Evolutionary conservation across 2,888 invertebrate species (phyloP).

Genomic region (Drosophila vallismaia): DNA sequence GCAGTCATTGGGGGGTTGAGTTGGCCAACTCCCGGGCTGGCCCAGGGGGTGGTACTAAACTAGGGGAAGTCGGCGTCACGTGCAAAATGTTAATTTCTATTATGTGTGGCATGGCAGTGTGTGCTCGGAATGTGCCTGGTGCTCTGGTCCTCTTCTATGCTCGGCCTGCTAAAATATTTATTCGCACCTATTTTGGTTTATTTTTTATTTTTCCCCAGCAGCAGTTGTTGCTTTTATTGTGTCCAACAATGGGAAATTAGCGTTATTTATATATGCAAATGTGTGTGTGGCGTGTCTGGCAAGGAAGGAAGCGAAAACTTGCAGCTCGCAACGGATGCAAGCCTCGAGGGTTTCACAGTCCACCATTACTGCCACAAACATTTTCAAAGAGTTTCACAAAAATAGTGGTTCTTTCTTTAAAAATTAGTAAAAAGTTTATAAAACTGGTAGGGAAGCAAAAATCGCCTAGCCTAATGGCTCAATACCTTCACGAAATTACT

Average conservation of each 20-base stretch:
- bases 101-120: conserved; percentile 58
- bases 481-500: neutral
- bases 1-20: conserved; percentile 28
- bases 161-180: conserved; percentile 74
- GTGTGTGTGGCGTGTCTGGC: conserved; percentile 45
- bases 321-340: conserved; percentile 65
- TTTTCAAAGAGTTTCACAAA: neutral
- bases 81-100: conserved; percentile 79
- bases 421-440: neutral
- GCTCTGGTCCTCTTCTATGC: conserved; percentile 6
- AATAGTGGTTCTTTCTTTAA: neutral
- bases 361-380: neutral
- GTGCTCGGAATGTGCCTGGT: conserved; percentile 29
- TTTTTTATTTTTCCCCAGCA: conserved; percentile 21
- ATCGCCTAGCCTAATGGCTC: no score
- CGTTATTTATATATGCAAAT: conserved; percentile 79
- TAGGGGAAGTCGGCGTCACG: conserved; percentile 54
- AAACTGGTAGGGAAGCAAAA: no score
- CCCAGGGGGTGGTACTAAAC: conserved; percentile 5
- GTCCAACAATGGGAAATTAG: conserved; percentile 74
- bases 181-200: conserved; percentile 74
- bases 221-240: conserved; percentile 24
- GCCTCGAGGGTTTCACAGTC: conserved; percentile 16
- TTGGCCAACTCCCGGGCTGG: conserved; percentile 4
- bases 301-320: conserved; percentile 67